phyloP scores from a whole-genome alignment of 2,888 invertebrate species.

The Andrena bucephala region DNA sequence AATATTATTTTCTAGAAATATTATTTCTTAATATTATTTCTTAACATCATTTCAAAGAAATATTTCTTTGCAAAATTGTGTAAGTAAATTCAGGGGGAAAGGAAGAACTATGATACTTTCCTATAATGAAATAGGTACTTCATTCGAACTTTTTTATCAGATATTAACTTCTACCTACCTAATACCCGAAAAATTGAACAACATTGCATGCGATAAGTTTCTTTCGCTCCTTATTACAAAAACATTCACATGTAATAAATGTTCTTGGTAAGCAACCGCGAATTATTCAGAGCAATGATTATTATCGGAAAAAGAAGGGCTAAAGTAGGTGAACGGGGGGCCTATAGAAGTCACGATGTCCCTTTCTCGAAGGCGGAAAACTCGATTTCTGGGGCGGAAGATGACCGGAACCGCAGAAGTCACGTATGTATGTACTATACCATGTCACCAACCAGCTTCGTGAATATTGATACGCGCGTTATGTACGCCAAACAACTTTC shows the following conservation, averaged over 20 bases:
- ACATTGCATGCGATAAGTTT: no score
- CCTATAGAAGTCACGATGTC: background rate
- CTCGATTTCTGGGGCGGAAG: constrained; percentile 30
- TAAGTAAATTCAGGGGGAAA: no score
- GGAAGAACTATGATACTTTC: no score
- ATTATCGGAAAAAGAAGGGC: background rate
- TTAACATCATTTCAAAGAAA: no score
- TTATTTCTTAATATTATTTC: no score
- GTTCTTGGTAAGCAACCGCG: background rate
- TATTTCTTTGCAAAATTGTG: no score
- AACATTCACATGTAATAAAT: background rate
- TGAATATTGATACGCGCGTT: constrained; percentile 44
- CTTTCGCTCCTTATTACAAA: no score
- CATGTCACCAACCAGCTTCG: background rate
- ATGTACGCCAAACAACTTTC: constrained; percentile 40
- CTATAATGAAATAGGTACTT: no score
- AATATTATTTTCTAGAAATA: no score
- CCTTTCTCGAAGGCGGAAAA: background rate
- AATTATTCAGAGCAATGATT: background rate
- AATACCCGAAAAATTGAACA: no score
- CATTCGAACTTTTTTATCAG: no score
- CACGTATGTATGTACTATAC: constrained; percentile 3
- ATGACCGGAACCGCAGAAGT: constrained; percentile 25
- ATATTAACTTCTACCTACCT: no score
- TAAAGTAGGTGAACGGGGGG: background rate